Evolutionary conservation across 2,888 invertebrate genomes (phyloP).

Genomic region (Lathronympha strigana): DNA sequence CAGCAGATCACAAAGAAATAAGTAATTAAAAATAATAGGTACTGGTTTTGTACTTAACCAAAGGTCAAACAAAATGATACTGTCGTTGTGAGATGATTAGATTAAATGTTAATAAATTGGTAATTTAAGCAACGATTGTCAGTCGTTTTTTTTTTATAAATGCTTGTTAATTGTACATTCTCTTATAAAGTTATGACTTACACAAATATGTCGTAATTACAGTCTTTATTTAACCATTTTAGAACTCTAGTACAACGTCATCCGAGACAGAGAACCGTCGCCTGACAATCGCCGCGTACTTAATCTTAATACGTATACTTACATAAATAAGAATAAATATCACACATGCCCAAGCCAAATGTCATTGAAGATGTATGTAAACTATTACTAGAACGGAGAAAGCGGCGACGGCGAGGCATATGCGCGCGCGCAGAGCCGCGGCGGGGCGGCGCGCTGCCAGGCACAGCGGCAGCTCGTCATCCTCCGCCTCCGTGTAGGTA

Average conservation of each 20-base stretch:
- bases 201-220: constrained; percentile 6
- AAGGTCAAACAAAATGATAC: constrained; percentile 50
- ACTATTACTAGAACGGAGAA: constrained; percentile 79
- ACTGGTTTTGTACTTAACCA: constrained; percentile 4
- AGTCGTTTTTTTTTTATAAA: constrained; percentile 59
- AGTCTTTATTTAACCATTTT: background rate
- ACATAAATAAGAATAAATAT: constrained; percentile 73
- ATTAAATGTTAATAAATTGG: constrained; percentile 57
- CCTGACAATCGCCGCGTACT: constrained; percentile 75
- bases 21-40: background rate
- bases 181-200: constrained; percentile 46
- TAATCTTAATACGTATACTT: constrained; percentile 68
- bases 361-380: constrained; percentile 80
- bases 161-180: constrained; percentile 68
- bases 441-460: constrained; percentile 61
- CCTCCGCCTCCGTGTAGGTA: constrained; percentile 62
- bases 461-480: constrained; percentile 54
- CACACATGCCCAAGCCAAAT: constrained; percentile 76
- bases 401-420: constrained; percentile 79
- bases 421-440: constrained; percentile 70
- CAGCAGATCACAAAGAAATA: constrained; percentile 44
- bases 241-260: constrained; percentile 9
- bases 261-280: constrained; percentile 31
- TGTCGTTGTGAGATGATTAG: constrained; percentile 47
- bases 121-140: constrained; percentile 65